Base-by-base conservation (phyloP, 1,140 invertebrate species). In the Triops cancriformis region DNA sequence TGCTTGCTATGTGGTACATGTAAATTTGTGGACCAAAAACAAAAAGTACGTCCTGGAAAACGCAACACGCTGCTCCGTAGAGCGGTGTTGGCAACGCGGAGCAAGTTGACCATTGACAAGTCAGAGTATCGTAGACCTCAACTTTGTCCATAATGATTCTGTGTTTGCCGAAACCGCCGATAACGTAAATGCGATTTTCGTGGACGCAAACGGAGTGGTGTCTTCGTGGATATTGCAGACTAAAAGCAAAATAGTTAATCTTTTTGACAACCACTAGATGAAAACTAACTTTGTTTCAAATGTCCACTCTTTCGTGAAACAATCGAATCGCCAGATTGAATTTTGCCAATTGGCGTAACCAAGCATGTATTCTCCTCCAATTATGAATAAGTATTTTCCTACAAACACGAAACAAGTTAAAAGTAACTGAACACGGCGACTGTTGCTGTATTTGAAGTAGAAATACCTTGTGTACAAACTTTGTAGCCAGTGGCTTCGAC, bases 81-180 rank as follows among this genome's bases (percentile, higher is more conserved):
- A 81, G 31, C 9, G 79, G 27, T 1, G 41, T 75, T 10, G 82
- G 82, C 9, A 83, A 74, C 6, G 80, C 27, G 10, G 76, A 23
- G 26, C 80, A 80, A 6, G 74, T 77, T 23, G 74, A 31, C 82
- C 82, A 83, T 14, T 45, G 72, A 82, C 82, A 80, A 72, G 73
- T 77, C 1, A 78, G 27, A 26, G 81, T 73, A 73, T 83, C 78
- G 74, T 82, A 83, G 43, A 76, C 79, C 4, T 80, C 80, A 26
- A 83, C 80, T 41, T 76, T 72, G 74, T 80, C 77, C 26, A 80
- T 74, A 27, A 82, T 80, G 26, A 83, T 81, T 73, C 82, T 78
- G 74, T 81, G 80, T 41, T 78, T 79, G n/a, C 83, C 82, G 77
- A 83, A 81, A 1, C 83, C 83, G 12, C 83, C 83, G 64, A 83